Percentiles rank a stretch among this genome's conserved stretches.
These are phyloP conservation scores for Automeris io DNA, from an alignment of 2,888 invertebrate genomes.

Conservation along the genomic window DNA sequence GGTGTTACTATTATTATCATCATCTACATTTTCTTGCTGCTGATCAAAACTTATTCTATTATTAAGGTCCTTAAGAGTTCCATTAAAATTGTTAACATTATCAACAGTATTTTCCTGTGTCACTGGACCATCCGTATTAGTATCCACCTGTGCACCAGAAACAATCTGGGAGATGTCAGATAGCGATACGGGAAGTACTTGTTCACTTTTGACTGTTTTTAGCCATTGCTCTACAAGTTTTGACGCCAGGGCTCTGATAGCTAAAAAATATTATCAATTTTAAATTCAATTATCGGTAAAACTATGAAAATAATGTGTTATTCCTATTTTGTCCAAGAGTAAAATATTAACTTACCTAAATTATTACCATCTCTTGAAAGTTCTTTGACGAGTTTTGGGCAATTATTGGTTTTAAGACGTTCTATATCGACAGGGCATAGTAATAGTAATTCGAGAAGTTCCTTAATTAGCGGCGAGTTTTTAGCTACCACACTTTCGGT, in stretches of 20 bases:
- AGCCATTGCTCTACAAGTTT: slow-evolving; percentile 94
- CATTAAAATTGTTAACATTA: slow-evolving; percentile 9
- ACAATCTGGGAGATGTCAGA: slow-evolving; percentile 57
- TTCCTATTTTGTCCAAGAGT: not conserved
- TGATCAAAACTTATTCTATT: slow-evolving; percentile 15
- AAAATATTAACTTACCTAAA: slow-evolving; percentile 79
- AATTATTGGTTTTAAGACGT: slow-evolving; percentile 92
- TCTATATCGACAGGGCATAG: slow-evolving; percentile 94
- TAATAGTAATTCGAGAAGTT: slow-evolving; percentile 89
- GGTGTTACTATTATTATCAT: slow-evolving; percentile 3
- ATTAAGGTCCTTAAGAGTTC: slow-evolving; percentile 9
- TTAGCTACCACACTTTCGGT: slow-evolving; percentile 89
- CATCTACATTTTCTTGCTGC: slow-evolving; percentile 11
- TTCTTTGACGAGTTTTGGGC: slow-evolving; percentile 93
- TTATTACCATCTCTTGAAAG: slow-evolving; percentile 89
- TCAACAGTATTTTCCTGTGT: slow-evolving; percentile 17
- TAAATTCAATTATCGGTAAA: not conserved
- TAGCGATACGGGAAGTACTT: slow-evolving; percentile 60
- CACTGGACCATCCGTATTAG: slow-evolving; percentile 12
- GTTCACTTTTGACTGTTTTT: slow-evolving; percentile 89
- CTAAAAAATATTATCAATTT: slow-evolving; percentile 64
- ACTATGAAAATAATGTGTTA: not conserved
- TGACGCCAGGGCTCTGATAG: slow-evolving; percentile 85
- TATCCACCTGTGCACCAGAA: slow-evolving; percentile 39
- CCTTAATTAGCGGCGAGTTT: slow-evolving; percentile 92